Conservation (phyloP, 2,888 invertebrate genomes). For the Muschampia plurimacula region DNA sequence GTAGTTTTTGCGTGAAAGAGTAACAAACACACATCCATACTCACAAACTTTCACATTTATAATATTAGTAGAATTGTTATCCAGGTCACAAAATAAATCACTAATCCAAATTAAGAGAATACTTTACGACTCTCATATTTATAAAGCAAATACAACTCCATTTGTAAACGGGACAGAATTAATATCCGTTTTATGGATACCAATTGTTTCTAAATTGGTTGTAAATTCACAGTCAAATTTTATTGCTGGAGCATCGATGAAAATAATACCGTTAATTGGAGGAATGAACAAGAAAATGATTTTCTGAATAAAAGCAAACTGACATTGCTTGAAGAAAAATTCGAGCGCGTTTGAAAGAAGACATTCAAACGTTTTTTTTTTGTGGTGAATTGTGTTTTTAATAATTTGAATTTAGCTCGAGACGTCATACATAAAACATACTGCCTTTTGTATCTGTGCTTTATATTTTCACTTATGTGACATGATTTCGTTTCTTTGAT, state of each 20-base stretch:
- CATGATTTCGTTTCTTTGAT: too few species aligned
- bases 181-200: constrained; percentile 3
- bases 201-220: not conserved
- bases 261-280: constrained; percentile 5
- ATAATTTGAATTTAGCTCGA: not conserved
- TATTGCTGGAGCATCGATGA: not conserved
- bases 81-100: not conserved
- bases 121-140: not conserved
- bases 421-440: too few species aligned
- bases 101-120: not conserved
- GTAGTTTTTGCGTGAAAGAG: too few species aligned
- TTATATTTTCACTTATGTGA: too few species aligned
- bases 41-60: too few species aligned
- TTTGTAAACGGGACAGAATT: constrained; percentile 3
- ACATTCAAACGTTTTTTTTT: not conserved
- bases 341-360: not conserved
- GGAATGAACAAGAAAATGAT: not conserved
- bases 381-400: too few species aligned
- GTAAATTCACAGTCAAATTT: constrained; percentile 4
- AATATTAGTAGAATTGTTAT: not conserved
- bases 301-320: not conserved
- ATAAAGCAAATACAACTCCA: not conserved
- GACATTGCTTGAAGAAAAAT: not conserved
- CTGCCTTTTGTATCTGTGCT: too few species aligned
- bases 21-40: too few species aligned